phyloP scores from a whole-genome alignment of 2,113 vertebrate genomes.

The Variabilichromis moorii region DNA sequence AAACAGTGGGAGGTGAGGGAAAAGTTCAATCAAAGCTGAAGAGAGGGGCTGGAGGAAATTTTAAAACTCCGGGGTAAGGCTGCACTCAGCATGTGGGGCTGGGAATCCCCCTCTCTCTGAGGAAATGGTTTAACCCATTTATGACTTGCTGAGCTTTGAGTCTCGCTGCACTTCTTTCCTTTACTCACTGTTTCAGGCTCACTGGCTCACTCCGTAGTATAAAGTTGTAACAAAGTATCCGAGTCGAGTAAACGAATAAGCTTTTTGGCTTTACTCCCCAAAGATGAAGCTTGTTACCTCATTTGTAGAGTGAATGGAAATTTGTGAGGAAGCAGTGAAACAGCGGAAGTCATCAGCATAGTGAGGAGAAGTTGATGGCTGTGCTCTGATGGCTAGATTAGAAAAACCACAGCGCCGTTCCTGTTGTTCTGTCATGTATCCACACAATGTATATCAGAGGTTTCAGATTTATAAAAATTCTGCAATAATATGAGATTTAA shows the following conservation, averaged over 20 bases:
- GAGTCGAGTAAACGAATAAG: not conserved
- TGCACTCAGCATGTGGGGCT: slow-evolving; percentile 17
- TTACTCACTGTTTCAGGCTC: not conserved
- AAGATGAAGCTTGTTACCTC: not conserved
- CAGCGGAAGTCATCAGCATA: slow-evolving; percentile 35
- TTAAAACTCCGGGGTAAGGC: not conserved
- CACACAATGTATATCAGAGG: not conserved
- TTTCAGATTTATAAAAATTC: not conserved
- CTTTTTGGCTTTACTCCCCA: not conserved
- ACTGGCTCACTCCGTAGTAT: not conserved
- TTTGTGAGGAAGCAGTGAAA: slow-evolving; percentile 33
- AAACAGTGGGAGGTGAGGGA: not conserved
- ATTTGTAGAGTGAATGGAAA: not conserved
- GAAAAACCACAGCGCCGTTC: slow-evolving; percentile 1
- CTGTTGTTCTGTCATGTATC: not conserved
- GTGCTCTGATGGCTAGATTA: slow-evolving; percentile 19
- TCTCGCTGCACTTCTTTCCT: not conserved
- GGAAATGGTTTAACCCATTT: slow-evolving; percentile 56
- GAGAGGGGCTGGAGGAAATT: not conserved
- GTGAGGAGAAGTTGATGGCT: slow-evolving; percentile 18
- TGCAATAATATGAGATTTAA: not conserved
- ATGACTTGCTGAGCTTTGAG: not conserved
- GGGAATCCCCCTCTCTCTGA: slow-evolving; percentile 44
- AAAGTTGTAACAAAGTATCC: not conserved
- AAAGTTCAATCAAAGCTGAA: not conserved